Conservation (phyloP, 2,113 vertebrate species). For the Corynorhinus townsendii region DNA sequence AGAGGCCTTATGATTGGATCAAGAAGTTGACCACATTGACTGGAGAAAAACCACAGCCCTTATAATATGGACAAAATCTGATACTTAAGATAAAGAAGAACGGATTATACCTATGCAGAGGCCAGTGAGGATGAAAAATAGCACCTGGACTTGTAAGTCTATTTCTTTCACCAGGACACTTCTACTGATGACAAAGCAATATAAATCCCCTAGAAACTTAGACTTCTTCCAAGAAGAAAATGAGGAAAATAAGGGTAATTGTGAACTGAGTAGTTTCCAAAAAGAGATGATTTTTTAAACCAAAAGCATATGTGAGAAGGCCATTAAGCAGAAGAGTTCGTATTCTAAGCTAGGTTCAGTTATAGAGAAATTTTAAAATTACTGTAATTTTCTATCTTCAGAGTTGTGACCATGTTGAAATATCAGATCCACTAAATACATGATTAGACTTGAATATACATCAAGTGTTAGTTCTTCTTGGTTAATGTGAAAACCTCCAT, state of each 20-base stretch:
- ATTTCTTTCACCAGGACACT: not conserved
- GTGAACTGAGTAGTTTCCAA: not conserved
- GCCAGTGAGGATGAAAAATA: not conserved
- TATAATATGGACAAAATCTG: not conserved
- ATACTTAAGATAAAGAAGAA: not conserved
- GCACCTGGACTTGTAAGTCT: too few relatives aligned
- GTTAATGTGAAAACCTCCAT: not conserved
- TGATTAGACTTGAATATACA: not conserved
- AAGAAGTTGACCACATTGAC: not conserved
- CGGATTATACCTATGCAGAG: not conserved
- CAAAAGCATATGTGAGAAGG: not conserved
- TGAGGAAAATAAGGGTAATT: not conserved
- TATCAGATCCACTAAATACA: not conserved
- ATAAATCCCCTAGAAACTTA: not conserved
- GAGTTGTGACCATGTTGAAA: not conserved
- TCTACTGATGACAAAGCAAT: not conserved
- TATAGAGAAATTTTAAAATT: not conserved
- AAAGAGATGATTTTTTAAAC: not conserved
- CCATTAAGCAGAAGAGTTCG: not conserved
- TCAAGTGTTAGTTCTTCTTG: not conserved
- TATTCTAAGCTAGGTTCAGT: not conserved
- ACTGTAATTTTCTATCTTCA: not conserved
- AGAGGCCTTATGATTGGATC: not conserved
- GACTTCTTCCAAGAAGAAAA: not conserved
- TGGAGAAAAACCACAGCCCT: not conserved